phyloP scores from a whole-genome alignment of 2,797 vertebrate genomes.

The Parauchenoglanis ngamensis region DNA sequence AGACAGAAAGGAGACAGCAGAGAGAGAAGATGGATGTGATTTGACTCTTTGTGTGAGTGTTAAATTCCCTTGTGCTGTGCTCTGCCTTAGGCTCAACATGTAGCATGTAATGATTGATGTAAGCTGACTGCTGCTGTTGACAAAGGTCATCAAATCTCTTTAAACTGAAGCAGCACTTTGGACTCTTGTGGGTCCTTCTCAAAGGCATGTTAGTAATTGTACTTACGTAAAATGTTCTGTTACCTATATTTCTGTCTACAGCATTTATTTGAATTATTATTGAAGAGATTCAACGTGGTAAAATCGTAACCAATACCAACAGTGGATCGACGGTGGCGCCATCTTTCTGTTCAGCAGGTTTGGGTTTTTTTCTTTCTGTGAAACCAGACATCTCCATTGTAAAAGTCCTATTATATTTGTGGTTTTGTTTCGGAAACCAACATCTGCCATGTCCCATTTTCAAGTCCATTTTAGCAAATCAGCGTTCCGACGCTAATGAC shows the following conservation, averaged over 20 bases:
- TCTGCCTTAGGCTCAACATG: slow-evolving; percentile 38
- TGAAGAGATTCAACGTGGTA: too few relatives aligned
- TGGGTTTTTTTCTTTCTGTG: too few relatives aligned
- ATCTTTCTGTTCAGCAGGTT: too few relatives aligned
- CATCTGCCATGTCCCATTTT: too few relatives aligned
- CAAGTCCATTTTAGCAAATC: too few relatives aligned
- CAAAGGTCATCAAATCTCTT: slow-evolving; percentile 45
- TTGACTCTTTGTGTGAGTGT: slow-evolving; percentile 38
- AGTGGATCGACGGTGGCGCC: too few relatives aligned
- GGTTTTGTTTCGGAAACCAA: too few relatives aligned
- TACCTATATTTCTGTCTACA: not conserved
- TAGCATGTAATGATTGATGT: slow-evolving; percentile 39
- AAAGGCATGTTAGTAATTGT: not conserved
- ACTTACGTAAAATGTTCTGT: not conserved
- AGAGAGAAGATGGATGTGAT: slow-evolving; percentile 12
- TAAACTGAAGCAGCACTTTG: slow-evolving; percentile 35
- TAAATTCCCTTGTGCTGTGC: slow-evolving; percentile 34
- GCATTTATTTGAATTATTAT: not conserved
- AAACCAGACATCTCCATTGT: too few relatives aligned
- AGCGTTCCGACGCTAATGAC: too few relatives aligned
- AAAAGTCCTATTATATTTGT: too few relatives aligned
- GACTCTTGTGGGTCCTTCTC: slow-evolving; percentile 1
- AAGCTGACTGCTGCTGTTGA: slow-evolving; percentile 42
- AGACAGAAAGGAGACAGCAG: slow-evolving; percentile 9
- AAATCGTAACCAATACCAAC: too few relatives aligned